phyloP scores from a whole-genome alignment of 1,140 invertebrate species.

The Leptinotarsa texana region DNA sequence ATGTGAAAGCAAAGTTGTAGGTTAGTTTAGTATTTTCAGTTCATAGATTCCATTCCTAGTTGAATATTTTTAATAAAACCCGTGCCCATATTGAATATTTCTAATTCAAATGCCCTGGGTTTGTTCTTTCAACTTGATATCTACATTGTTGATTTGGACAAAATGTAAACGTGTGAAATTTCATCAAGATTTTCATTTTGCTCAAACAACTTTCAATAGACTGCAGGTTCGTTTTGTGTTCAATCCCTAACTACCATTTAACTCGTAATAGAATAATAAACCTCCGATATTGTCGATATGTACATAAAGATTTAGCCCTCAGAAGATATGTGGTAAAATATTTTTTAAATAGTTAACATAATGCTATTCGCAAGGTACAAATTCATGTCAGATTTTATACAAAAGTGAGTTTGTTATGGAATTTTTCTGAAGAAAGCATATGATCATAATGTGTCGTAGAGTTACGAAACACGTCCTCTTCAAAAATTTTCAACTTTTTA shows the following conservation, averaged over 20 bases:
- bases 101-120: not conserved
- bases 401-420: conserved; percentile 52
- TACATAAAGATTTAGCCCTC: conserved; percentile 45
- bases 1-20: too few species aligned
- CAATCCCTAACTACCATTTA: conserved; percentile 8
- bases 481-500: too few species aligned
- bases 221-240: conserved; percentile 11
- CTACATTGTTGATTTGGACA: not conserved
- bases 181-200: not conserved
- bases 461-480: too few species aligned
- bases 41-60: too few species aligned
- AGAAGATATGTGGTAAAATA: conserved; percentile 32
- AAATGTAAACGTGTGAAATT: not conserved
- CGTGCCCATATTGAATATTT: too few species aligned
- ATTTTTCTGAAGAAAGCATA: conserved; percentile 45
- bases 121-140: too few species aligned
- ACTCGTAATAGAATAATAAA: conserved; percentile 20
- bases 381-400: conserved; percentile 55
- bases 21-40: too few species aligned
- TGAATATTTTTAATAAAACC: too few species aligned
- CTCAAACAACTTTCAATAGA: not conserved
- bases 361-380: conserved; percentile 54
- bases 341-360: conserved; percentile 32
- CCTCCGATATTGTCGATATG: conserved; percentile 46
- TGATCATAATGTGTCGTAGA: conserved; percentile 24